Evolutionary conservation across 1,140 invertebrate genomes (phyloP), one percentile per base, ranked within the genome.

Genomic region (Sycophaga agraensis): DNA sequence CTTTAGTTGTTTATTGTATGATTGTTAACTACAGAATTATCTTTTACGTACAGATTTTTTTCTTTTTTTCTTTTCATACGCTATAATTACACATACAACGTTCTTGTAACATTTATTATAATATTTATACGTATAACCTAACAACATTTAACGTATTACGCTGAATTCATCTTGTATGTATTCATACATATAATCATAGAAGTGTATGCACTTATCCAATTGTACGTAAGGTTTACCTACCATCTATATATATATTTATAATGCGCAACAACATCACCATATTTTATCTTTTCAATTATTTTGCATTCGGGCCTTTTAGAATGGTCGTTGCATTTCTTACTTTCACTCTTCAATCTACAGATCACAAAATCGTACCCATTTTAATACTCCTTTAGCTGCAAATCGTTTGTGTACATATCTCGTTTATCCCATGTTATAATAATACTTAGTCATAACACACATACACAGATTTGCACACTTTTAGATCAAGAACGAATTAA

Each of bases 141-240:
- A 77, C 71, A 78, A 77, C 73, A 76, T 73, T 74, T 75, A 79
- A 76, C 75, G 69, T 70, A 69, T 71, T 74, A 75, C 66, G 66
- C 68, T 71, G 59, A 68, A 68, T 67, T 63, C 37, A 66, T 63
- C 16, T 43, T 37, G 28, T 58, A 37, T 24, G 28, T 26, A 57
- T 28, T 51, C 40, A 14, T 63, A 58, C 54, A 57, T 56, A 48
- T n/a, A 63, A 57, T 49, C 16, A n/a, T 42, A 50, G 24, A 59
- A 9, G 45, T 39, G 34, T 57, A 56, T 55, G 43, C 35, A 55
- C 31, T 48, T 61, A 62, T 24, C 51, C 28, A 55, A 55, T 55
- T 49, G 59, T 40, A 62, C 37, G 22, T 55, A 40, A 46, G 45
- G 43, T 56, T 46, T 60, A 24, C 31, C 22, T 60, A 60, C 59